Base-by-base conservation (phyloP, 1,140 invertebrate genomes). In the Camponotus pennsylvanicus region DNA sequence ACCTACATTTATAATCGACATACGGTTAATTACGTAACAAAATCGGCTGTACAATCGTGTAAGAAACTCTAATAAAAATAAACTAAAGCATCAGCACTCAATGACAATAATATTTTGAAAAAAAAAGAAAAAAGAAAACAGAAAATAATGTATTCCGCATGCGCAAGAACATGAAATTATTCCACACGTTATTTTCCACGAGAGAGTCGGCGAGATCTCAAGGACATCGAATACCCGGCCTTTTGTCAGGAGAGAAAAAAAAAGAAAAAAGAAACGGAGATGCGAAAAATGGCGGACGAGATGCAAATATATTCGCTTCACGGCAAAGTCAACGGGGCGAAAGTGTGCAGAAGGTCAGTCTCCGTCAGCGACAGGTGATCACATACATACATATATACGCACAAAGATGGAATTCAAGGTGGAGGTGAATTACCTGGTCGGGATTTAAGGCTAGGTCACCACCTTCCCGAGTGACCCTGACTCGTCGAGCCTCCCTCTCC, bases 351-450 rank as follows among this genome's bases (percentile, higher is more conserved):
- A 93, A 93, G 92, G 92, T 91, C 91, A 88, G 90, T 89, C 86
- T 86, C 67, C 85, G 73, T 84, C 86, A 86, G 85, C 90, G 92
- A 92, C 92, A 93, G 92, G 91, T 93, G 90, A 93, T 89, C 86
- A 88, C 86, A 86, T 80, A 89, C 86, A 90, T 86, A 88, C 85
- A 89, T 84, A 89, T 84, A 89, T 89, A 91, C 88, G 86, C 76
- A 75, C 86, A 82, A 88, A 85, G 69, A 67, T 79, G 87, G 85
- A 89, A 91, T 89, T 92, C 92, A 92, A 92, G 89, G 91, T 92
- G 87, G 91, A 92, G 91, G 93, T 92, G 92, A 94, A 93, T 93
- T 93, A 94, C 93, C 90, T 87, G 91, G 71, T 78, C 86, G 88
- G 89, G 90, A 91, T 92, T 93, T 92, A 91, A 90, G 90, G 90